A percentile compares a stretch with the other conserved stretches of the same genome.
phyloP scores from a whole-genome alignment of 2,113 vertebrate genomes.

The Tenebrosternarchus preto region DNA sequence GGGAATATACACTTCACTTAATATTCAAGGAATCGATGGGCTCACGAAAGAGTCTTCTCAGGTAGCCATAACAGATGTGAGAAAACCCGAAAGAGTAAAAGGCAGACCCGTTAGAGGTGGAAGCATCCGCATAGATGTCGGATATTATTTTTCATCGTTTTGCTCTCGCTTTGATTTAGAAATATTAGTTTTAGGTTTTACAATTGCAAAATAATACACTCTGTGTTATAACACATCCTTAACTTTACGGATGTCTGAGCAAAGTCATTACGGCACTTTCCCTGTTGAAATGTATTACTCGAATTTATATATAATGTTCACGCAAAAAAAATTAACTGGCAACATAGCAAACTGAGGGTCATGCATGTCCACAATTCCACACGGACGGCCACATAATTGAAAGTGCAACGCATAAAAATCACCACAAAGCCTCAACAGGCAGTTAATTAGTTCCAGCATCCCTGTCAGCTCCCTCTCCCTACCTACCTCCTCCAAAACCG shows the following conservation, averaged over 20 bases:
- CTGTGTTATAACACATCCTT: not conserved
- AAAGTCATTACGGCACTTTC: not conserved
- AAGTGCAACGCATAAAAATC: not conserved
- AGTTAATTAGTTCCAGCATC: constrained; percentile 16
- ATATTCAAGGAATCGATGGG: constrained; percentile 38
- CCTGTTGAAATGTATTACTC: not conserved
- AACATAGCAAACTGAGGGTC: not conserved
- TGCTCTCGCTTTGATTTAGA: not conserved
- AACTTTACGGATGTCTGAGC: constrained; percentile 21
- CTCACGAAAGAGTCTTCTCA: constrained; percentile 4
- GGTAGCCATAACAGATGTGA: not conserved
- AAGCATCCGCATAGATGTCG: too few relatives aligned
- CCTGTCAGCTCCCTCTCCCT: constrained; percentile 24
- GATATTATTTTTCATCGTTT: not conserved
- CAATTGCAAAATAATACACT: not conserved
- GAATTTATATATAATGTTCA: not conserved
- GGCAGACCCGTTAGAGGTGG: not conserved
- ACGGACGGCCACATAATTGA: not conserved
- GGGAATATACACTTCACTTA: constrained; percentile 8
- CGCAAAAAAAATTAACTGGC: not conserved
- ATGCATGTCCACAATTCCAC: not conserved
- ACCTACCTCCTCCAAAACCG: constrained; percentile 39
- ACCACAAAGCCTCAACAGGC: constrained; percentile 25
- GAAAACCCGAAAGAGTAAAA: constrained; percentile 5
- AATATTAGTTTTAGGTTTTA: not conserved